Percentiles rank a stretch among this genome's conserved stretches.
Conservation (phyloP, 2,888 invertebrate genomes). For the Clivina fossor region DNA sequence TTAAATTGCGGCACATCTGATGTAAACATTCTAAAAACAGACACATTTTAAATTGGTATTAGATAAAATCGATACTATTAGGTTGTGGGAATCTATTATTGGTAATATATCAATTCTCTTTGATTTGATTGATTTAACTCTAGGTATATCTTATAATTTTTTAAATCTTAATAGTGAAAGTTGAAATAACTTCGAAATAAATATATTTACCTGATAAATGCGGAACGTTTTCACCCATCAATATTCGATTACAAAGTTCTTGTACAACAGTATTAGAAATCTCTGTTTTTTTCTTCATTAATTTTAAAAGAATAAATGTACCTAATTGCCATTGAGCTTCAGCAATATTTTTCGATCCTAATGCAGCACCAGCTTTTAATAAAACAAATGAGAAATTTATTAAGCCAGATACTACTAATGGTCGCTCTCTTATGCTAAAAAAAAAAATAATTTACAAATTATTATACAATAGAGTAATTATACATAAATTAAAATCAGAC, state of each 20-base stretch:
- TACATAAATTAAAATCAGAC: too few relatives aligned
- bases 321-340: conserved; percentile 57
- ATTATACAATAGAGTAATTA: too few relatives aligned
- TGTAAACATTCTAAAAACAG: conserved; percentile 59
- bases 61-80: too few relatives aligned
- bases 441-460: conserved; percentile 32
- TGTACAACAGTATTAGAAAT: conserved; percentile 59
- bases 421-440: conserved; percentile 54
- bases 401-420: conserved; percentile 53
- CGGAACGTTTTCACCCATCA: conserved; percentile 56
- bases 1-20: conserved; percentile 56
- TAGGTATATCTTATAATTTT: too few relatives aligned
- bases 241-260: conserved; percentile 59
- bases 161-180: too few relatives aligned
- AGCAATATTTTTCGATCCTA: conserved; percentile 47
- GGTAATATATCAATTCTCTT: too few relatives aligned
- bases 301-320: conserved; percentile 59
- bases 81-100: too few relatives aligned
- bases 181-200: too few relatives aligned
- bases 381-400: conserved; percentile 53
- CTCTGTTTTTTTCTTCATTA: conserved; percentile 60
- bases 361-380: conserved; percentile 46
- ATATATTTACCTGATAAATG: conserved; percentile 64
- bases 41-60: too few relatives aligned
- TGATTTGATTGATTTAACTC: too few relatives aligned